Conservation (phyloP, 2,797 vertebrate species). For the Eptatretus atami region DNA sequence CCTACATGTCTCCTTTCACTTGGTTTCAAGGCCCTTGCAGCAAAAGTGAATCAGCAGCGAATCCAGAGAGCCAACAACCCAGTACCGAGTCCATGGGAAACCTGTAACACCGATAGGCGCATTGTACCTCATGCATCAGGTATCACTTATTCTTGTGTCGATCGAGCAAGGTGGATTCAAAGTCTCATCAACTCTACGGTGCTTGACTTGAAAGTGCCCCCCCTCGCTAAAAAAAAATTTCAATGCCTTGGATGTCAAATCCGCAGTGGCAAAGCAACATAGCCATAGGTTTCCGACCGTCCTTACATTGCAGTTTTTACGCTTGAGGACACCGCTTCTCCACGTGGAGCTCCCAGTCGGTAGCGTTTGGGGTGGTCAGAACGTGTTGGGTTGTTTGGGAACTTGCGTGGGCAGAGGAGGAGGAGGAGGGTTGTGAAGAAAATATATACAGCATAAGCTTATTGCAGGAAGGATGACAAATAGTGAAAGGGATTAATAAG, state of each 20-base stretch:
- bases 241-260: too few species aligned
- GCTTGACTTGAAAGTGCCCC: too few species aligned
- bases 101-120: constrained; percentile 14
- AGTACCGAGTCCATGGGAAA: constrained; percentile 80
- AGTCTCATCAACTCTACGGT: too few species aligned
- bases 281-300: constrained; percentile 67
- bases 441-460: background rate
- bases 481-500: background rate
- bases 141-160: too few species aligned
- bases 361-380: constrained; percentile 8
- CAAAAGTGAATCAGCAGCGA: constrained; percentile 52
- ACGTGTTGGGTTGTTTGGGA: background rate
- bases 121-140: too few species aligned
- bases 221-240: too few species aligned
- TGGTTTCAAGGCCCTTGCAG: constrained; percentile 55
- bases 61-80: constrained; percentile 55
- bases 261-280: too few species aligned
- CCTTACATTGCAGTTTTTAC: constrained; percentile 67
- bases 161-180: too few species aligned
- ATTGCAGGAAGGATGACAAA: background rate
- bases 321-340: constrained; percentile 46
- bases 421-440: too few species aligned
- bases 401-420: background rate
- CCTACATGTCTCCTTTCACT: constrained; percentile 75
- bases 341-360: constrained; percentile 29